These are phyloP conservation scores for Aethes cnicana DNA, from an alignment of 2,888 invertebrate genomes.

Conservation along the genomic window DNA sequence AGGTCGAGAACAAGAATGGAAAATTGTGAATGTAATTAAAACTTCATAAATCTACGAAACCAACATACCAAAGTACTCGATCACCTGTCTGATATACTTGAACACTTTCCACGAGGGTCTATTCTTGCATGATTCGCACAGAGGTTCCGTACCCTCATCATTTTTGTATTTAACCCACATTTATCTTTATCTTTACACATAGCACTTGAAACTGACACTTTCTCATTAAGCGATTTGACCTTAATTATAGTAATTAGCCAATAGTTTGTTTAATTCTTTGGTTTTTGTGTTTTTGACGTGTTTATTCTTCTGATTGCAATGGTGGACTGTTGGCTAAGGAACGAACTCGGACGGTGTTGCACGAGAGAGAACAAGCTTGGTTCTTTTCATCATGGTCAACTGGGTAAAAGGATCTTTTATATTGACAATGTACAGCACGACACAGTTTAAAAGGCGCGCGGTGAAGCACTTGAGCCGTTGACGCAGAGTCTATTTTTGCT, in stretches of 20 bases:
- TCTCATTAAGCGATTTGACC: not conserved
- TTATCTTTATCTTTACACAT: slow-evolving; percentile 39
- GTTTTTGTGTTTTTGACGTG: no score
- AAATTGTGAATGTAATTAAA: no score
- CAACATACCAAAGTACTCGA: slow-evolving; percentile 65
- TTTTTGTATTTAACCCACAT: slow-evolving; percentile 58
- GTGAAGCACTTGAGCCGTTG: no score
- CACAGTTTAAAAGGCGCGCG: no score
- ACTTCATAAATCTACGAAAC: no score
- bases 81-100: slow-evolving; percentile 44
- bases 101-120: slow-evolving; percentile 44
- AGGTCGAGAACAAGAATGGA: no score
- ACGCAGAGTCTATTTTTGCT: no score
- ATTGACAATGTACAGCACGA: no score
- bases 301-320: slow-evolving; percentile 19
- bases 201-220: slow-evolving; percentile 15
- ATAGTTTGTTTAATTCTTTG: not conserved
- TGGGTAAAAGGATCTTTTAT: no score
- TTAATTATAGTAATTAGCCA: not conserved
- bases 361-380: slow-evolving; percentile 13
- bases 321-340: slow-evolving; percentile 30
- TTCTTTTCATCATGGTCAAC: no score
- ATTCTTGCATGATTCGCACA: slow-evolving; percentile 42
- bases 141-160: slow-evolving; percentile 42
- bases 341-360: slow-evolving; percentile 13